Conservation (phyloP, 2,113 vertebrate genomes). For the Oncorhynchus tshawytscha region DNA sequence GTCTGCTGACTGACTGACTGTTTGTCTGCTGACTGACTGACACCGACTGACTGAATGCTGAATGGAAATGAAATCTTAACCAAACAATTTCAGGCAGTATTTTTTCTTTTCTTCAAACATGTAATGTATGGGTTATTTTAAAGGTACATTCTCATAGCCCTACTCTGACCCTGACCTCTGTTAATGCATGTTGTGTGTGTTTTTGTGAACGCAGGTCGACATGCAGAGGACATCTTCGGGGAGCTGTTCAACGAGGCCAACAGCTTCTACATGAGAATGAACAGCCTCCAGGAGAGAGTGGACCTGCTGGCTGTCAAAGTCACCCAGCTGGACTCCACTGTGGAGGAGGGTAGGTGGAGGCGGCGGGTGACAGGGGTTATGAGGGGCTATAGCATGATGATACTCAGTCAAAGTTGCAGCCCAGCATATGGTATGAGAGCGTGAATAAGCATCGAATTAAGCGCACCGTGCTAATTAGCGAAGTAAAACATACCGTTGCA, state of each 20-base stretch:
- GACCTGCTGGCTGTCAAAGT: slow-evolving; percentile 86
- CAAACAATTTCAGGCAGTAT: too few species aligned
- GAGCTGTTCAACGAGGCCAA: slow-evolving; percentile 86
- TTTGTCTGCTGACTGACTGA: slow-evolving; percentile 65
- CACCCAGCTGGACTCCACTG: slow-evolving; percentile 86
- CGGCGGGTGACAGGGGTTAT: background rate
- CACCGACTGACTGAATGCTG: slow-evolving; percentile 34
- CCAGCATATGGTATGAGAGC: too few species aligned
- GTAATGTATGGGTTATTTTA: slow-evolving; percentile 17
- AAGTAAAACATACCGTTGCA: too few species aligned
- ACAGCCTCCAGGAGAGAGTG: slow-evolving; percentile 83
- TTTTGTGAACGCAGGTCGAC: slow-evolving; percentile 68
- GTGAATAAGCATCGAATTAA: too few species aligned
- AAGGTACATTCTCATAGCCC: background rate
- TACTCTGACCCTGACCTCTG: background rate
- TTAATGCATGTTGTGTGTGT: background rate
- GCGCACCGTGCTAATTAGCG: too few species aligned
- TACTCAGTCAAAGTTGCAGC: too few species aligned
- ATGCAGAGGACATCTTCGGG: slow-evolving; percentile 85
- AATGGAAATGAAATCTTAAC: too few species aligned
- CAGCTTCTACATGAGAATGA: slow-evolving; percentile 85
- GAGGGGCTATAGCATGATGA: background rate
- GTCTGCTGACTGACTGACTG: slow-evolving; percentile 55
- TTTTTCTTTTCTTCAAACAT: slow-evolving; percentile 53
- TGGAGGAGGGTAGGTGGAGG: slow-evolving; percentile 81